Conservation (phyloP, 2,888 invertebrate genomes). For the Caenorhabditis sulstoni region DNA sequence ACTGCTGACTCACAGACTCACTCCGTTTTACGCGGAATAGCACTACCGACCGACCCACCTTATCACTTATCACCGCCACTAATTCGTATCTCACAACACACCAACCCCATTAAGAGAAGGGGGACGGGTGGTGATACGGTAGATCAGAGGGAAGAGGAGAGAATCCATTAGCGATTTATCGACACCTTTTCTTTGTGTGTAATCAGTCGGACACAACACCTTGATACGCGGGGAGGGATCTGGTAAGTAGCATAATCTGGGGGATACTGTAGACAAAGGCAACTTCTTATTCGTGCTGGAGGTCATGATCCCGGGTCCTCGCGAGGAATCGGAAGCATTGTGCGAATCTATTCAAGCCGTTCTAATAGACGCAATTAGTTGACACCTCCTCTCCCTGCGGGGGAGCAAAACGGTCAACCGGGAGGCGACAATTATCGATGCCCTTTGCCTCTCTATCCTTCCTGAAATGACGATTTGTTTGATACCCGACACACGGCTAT, state of each 20-base stretch:
- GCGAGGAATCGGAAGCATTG: slow-evolving; percentile 28
- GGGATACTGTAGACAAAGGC: slow-evolving; percentile 1
- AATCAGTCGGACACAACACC: slow-evolving; percentile 39
- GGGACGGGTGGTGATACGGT: slow-evolving; percentile 35
- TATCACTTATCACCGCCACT: slow-evolving; percentile 40
- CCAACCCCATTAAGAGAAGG: slow-evolving; percentile 34
- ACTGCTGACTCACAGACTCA: slow-evolving; percentile 6
- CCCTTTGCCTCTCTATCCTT: slow-evolving; percentile 23
- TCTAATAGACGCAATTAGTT: slow-evolving; percentile 40
- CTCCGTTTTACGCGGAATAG: neutral
- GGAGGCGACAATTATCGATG: slow-evolving; percentile 38
- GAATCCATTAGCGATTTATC: slow-evolving; percentile 56
- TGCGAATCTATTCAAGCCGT: slow-evolving; percentile 30
- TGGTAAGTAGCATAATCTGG: neutral
- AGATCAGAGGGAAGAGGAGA: slow-evolving; percentile 37
- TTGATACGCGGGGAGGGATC: slow-evolving; percentile 12
- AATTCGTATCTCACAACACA: slow-evolving; percentile 36
- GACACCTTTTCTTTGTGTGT: slow-evolving; percentile 39
- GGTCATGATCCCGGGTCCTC: slow-evolving; percentile 17
- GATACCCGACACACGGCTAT: slow-evolving; percentile 55
- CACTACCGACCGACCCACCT: slow-evolving; percentile 5
- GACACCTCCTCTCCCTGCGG: slow-evolving; percentile 32
- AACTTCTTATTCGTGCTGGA: slow-evolving; percentile 12
- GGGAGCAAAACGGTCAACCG: slow-evolving; percentile 38
- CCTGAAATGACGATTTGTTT: slow-evolving; percentile 21